Evolutionary conservation across 2,797 vertebrate species (phyloP).

Genomic region (Tangara arthus): DNA sequence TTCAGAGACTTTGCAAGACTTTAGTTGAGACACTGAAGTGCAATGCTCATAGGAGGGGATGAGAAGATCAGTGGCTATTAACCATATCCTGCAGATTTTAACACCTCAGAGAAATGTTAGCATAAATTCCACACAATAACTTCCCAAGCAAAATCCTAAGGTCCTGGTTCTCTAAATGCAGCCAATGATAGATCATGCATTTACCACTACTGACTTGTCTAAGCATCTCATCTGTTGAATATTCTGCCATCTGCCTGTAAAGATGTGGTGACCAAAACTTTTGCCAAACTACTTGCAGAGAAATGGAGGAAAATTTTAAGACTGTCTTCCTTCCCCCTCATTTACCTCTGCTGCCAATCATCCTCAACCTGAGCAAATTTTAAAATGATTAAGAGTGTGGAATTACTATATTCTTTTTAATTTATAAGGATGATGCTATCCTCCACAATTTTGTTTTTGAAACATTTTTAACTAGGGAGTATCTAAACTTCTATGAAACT

Average conservation of each 20-base stretch:
- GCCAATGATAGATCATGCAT: background rate
- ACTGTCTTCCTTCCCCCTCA: background rate
- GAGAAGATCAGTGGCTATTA: slow-evolving; percentile 39
- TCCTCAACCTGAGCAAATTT: background rate
- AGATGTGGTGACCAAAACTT: background rate
- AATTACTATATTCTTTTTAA: background rate
- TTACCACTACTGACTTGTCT: background rate
- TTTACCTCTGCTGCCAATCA: background rate
- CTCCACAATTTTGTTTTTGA: background rate
- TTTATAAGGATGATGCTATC: background rate
- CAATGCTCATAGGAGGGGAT: background rate
- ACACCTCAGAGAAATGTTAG: background rate
- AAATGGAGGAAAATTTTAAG: background rate
- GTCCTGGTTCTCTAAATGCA: background rate
- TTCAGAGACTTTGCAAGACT: slow-evolving; percentile 22
- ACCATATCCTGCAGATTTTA: background rate
- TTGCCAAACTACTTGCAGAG: background rate
- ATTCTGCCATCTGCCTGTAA: background rate
- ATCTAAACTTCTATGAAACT: background rate
- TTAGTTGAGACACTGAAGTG: slow-evolving; percentile 27
- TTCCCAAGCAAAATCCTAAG: background rate
- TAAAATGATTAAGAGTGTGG: background rate
- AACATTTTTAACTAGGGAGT: background rate
- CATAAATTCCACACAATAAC: background rate
- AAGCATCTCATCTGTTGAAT: background rate